Evolutionary conservation across 2,797 vertebrate genomes (phyloP).

Genomic region (Pygocentrus nattereri): DNA sequence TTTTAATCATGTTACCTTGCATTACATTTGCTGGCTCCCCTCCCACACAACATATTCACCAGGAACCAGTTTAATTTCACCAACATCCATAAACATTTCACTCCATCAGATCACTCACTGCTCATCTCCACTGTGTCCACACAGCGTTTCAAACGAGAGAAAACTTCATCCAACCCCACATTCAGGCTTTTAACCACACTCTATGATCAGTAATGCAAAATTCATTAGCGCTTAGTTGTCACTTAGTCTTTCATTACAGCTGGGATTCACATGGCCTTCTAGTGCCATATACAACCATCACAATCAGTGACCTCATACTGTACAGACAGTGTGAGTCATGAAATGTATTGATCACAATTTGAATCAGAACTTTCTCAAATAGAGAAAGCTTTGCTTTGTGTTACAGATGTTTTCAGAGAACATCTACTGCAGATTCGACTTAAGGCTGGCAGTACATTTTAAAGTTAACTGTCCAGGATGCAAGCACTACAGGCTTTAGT

Average conservation of each 20-base stretch:
- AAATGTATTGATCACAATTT: background rate
- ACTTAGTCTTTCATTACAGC: background rate
- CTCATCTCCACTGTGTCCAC: background rate
- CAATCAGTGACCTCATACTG: background rate
- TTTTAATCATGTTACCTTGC: background rate
- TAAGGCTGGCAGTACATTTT: background rate
- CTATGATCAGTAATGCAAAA: background rate
- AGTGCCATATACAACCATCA: background rate
- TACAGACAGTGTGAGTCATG: background rate
- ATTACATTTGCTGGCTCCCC: background rate
- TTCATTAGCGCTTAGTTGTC: background rate
- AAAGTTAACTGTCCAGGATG: no score
- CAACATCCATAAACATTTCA: background rate
- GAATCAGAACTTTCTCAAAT: background rate
- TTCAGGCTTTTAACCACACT: background rate
- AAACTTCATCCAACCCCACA: background rate
- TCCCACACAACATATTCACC: background rate
- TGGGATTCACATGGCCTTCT: background rate
- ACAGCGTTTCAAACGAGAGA: background rate
- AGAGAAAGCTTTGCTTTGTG: background rate
- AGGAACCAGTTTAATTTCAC: background rate
- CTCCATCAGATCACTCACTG: background rate
- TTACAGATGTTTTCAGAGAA: background rate
- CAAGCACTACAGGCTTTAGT: no score
- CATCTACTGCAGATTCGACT: background rate